Conservation (phyloP, 2,113 vertebrate genomes). For the Trochalopteron elliotii region DNA sequence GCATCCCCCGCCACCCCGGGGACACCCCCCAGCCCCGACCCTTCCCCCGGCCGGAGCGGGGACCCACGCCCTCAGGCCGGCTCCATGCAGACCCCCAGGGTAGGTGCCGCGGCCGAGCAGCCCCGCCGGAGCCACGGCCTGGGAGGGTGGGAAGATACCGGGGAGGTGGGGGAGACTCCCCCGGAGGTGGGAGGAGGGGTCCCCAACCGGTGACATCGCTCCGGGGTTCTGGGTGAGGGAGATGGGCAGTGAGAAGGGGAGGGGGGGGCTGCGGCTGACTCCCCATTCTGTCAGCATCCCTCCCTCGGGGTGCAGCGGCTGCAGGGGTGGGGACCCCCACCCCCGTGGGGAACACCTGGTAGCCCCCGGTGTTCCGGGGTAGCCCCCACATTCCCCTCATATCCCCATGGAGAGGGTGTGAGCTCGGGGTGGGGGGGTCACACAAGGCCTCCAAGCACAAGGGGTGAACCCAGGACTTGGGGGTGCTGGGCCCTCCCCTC, state of each 20-base stretch:
- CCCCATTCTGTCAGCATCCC: background rate
- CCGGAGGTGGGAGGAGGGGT: background rate
- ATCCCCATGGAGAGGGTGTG: background rate
- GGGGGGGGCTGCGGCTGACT: background rate
- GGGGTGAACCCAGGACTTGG: background rate
- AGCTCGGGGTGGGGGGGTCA: background rate
- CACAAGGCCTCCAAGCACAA: accelerated
- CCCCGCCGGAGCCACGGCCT: background rate
- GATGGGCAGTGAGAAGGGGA: background rate
- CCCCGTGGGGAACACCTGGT: too few species aligned
- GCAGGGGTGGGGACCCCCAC: background rate
- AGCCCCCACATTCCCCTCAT: background rate
- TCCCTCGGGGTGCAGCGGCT: background rate
- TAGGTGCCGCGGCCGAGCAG: background rate
- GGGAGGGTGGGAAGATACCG: background rate
- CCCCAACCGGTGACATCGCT: background rate
- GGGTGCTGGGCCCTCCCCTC: background rate
- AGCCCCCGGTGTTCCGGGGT: background rate
- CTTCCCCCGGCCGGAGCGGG: background rate
- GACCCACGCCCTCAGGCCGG: background rate
- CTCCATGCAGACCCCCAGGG: background rate
- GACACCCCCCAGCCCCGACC: background rate
- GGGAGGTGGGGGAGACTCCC: background rate
- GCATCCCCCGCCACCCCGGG: background rate
- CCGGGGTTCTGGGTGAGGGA: background rate